Evolutionary conservation across 1,140 invertebrate genomes (phyloP), one percentile per base, ranked within the genome.

Genomic region (Radopholus similis): DNA sequence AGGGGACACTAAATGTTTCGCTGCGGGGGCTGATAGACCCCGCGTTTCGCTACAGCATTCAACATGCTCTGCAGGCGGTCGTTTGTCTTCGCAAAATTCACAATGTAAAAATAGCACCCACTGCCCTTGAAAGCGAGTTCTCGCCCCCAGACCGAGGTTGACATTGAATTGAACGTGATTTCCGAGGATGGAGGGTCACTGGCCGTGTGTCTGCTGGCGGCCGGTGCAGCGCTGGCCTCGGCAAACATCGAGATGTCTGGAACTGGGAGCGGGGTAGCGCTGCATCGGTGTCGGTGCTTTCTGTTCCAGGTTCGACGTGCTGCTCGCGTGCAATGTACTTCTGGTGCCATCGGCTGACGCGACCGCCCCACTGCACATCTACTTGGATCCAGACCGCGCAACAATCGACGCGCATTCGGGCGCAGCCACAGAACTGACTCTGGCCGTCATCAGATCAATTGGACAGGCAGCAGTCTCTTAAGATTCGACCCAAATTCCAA

Each of bases 141-240:
- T 6, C 38, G 0, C 57, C 13, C 56, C 34, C n/a, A 73, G 72
- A 65, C 74, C 21, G 73, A 73, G 63, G 40, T 75, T 35, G 64
- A 75, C 18, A 47, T 73, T 26, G 70, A 76, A n/a, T 35, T 73
- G 13, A 73, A 76, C 23, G 72, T 77, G 28, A 15, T 73, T 26
- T 42, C 74, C 21, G 57, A 73, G 32, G 72, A 73, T 40, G 72
- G 72, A 2, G 72, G 72, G 21, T 55, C 64, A 13, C 40, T 73
- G n/a, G 74, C 72, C 11, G 72, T 66, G 26, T 55, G 57, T 47
- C 26, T 64, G 40, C 47, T 73, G 21, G 72, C 74, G 13, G 38
- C 64, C 35, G 68, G 71, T 8, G 35, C 72, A 18, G 68, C 68
- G 4, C n/a, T 70, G 9, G 68, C 68, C 21, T 70, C 68, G 21